These are phyloP conservation scores for Pollenia labialis DNA, from an alignment of 2,888 invertebrate species.

Conservation along the genomic window DNA sequence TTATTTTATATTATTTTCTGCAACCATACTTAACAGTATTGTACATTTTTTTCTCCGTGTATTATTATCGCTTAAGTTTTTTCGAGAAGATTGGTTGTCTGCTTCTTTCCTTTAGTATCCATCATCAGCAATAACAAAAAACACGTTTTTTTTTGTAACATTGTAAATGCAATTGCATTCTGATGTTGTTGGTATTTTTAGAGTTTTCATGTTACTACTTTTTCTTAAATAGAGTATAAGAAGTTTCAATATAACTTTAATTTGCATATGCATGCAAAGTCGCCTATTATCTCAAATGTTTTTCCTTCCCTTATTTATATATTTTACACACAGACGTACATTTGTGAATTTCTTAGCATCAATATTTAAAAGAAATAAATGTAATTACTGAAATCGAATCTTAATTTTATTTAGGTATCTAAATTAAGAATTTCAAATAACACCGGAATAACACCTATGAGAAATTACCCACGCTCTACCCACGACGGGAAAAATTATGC, in stretches of 20 bases:
- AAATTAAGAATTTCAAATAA: no score
- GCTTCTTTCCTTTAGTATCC: constrained; percentile 35
- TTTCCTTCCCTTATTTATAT: not conserved
- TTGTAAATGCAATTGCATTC: constrained; percentile 50
- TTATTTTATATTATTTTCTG: no score
- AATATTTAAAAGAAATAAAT: no score
- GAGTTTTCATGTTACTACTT: constrained; percentile 12
- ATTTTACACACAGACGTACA: not conserved
- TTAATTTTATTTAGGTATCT: no score
- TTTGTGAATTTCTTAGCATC: no score
- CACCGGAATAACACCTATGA: no score
- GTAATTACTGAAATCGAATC: no score
- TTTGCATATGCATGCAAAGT: constrained; percentile 69
- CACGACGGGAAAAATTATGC: no score
- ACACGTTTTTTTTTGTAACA: constrained; percentile 44
- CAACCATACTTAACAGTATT: no score
- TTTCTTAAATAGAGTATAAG: not conserved
- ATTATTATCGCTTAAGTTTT: constrained; percentile 6
- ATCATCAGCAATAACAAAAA: constrained; percentile 45
- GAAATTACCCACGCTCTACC: no score
- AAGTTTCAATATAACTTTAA: constrained; percentile 65
- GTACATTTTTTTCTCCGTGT: constrained; percentile 11
- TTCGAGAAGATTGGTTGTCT: not conserved
- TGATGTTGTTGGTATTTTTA: constrained; percentile 20
- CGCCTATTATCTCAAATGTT: constrained; percentile 68